Percentiles rank a stretch among this genome's conserved stretches.
These are phyloP conservation scores for Drosophila limbata DNA, from an alignment of 2,888 invertebrate species.

Conservation along the genomic window DNA sequence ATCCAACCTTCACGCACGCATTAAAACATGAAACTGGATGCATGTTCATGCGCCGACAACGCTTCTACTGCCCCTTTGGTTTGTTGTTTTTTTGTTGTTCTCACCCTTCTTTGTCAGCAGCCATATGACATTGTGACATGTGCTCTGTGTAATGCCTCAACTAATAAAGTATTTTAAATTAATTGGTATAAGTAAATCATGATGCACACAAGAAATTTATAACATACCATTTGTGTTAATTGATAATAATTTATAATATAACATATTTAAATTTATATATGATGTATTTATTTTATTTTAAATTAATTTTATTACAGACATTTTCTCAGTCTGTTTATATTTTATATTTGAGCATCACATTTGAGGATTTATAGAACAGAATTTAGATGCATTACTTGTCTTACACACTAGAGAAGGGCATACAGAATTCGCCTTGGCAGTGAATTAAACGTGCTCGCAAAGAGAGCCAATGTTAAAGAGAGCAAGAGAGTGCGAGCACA, in stretches of 20 bases:
- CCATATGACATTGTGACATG: conserved; percentile 16
- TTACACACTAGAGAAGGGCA: conserved; percentile 23
- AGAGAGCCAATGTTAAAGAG: conserved; percentile 51
- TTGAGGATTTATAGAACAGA: not conserved
- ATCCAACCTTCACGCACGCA: conserved; percentile 78
- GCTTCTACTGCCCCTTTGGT: conserved; percentile 67
- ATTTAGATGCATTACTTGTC: not conserved
- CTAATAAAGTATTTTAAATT: not conserved
- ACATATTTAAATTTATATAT: not conserved
- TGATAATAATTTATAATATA: not conserved
- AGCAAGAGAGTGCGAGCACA: conserved; percentile 48
- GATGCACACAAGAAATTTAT: no score
- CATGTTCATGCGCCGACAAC: conserved; percentile 63
- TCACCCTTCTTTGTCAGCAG: conserved; percentile 14
- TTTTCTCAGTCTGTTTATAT: not conserved
- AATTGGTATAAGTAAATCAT: not conserved
- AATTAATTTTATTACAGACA: not conserved
- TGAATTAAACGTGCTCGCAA: not conserved
- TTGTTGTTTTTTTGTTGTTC: conserved; percentile 47
- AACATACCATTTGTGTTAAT: no score
- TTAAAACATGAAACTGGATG: conserved; percentile 72
- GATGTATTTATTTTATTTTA: not conserved
- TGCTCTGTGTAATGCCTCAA: not conserved
- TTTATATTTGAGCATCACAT: not conserved
- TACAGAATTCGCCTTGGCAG: conserved; percentile 12